Base-by-base conservation (phyloP, 1,140 invertebrate species). In the Sesamia nonagrioides region DNA sequence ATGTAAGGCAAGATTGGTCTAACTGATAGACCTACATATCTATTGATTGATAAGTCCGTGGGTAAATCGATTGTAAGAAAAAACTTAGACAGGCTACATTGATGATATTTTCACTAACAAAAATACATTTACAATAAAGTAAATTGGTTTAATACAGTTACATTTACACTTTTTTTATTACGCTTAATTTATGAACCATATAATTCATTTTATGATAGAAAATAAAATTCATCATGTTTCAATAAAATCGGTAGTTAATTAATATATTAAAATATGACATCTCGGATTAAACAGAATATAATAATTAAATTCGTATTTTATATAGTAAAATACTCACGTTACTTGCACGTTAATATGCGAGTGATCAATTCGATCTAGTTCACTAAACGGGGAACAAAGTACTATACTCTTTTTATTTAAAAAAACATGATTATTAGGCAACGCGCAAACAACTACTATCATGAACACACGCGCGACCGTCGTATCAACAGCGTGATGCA, bases 381-480 rank as follows among this genome's bases (percentile, higher is more conserved):
- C 42, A 63, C 73, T 9, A 42, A 58, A 45, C 42, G 58, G 50
- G 27, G 50, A 75, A 50, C 42, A 35, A 61, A 50, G 35, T 50
- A 18, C 56, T 42, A 11, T 58, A n/a, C 7, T 60, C 33, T 13
- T 35, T 74, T 60, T 74, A 75, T 58, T 83, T 84, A 86, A 50
- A 84, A 83, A 83, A 79, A 78, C 85, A 86, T 85, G 79, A 88
- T 87, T 69, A 79, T 82, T 71, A 81, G 78, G 75, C 86, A 82
- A 86, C 82, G 86, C 83, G 77, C 85, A 84, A 89, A 87, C 84
- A 84, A 86, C 69, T 84, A 92, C 89, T 88, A 89, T 88, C 86
- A 72, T 69, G 35, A 82, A 81, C 78, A 86, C 83, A 86, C 83
- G 85, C 83, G 86, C 84, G 89, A 84, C 84, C 84, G 81, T 85